Conservation (phyloP, 2,797 vertebrate species). For the Triplophysa yarkandensis region DNA sequence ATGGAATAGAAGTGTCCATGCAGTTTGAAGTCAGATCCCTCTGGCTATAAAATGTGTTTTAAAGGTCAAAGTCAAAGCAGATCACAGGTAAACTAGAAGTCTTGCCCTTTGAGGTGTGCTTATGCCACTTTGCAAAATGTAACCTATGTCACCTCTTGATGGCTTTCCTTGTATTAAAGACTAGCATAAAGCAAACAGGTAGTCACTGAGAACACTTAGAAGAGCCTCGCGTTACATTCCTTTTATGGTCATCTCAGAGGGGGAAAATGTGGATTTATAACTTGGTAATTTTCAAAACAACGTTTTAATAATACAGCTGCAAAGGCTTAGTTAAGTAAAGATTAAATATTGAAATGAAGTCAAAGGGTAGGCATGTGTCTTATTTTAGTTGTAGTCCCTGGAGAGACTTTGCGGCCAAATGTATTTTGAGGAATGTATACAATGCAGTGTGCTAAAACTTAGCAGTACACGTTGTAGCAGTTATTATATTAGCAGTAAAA, state of each 20-base stretch:
- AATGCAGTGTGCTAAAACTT: background rate
- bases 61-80: constrained; percentile 48
- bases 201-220: background rate
- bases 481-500: no score
- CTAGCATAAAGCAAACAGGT: constrained; percentile 44
- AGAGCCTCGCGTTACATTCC: background rate
- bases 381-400: background rate
- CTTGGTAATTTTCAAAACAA: constrained; percentile 14
- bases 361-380: background rate
- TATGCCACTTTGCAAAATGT: constrained; percentile 49
- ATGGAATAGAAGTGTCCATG: constrained; percentile 4
- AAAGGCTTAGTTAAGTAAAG: constrained; percentile 10
- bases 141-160: constrained; percentile 44
- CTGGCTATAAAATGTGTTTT: constrained; percentile 36
- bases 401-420: background rate
- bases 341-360: constrained; percentile 25
- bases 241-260: background rate
- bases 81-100: constrained; percentile 50
- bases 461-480: background rate
- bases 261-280: background rate
- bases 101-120: constrained; percentile 8
- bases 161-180: constrained; percentile 47
- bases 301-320: constrained; percentile 22
- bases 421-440: constrained; percentile 1
- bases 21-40: constrained; percentile 20